These are phyloP conservation scores for Meliscaeva auricollis DNA, from an alignment of 2,888 invertebrate genomes.

Conservation along the genomic window DNA sequence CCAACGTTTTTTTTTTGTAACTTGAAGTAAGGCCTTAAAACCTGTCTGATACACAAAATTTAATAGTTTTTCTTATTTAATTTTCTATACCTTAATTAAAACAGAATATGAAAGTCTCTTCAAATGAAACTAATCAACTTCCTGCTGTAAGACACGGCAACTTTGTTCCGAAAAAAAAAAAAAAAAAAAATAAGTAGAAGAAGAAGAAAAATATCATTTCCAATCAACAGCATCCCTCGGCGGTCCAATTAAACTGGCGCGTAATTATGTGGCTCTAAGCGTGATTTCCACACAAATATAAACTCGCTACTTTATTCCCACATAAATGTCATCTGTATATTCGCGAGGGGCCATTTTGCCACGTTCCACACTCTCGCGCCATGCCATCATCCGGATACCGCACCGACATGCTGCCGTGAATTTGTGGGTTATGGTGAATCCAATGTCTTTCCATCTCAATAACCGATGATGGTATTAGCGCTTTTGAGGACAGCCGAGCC, in stretches of 20 bases:
- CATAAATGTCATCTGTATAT: conserved; percentile 61
- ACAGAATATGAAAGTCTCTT: conserved; percentile 11
- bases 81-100: background rate
- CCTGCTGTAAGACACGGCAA: conserved; percentile 2
- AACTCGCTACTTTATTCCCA: conserved; percentile 62
- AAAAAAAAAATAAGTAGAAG: too few species aligned
- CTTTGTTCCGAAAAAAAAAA: conserved; percentile 33
- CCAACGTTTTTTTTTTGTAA: too few species aligned
- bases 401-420: conserved; percentile 43
- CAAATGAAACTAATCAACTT: background rate
- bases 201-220: conserved; percentile 42
- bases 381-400: conserved; percentile 64
- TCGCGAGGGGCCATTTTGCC: conserved; percentile 30
- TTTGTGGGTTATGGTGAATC: conserved; percentile 22
- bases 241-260: conserved; percentile 67
- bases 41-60: too few species aligned
- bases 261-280: conserved; percentile 67
- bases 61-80: too few species aligned
- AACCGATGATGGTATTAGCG: conserved; percentile 58
- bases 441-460: conserved; percentile 27
- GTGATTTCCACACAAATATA: conserved; percentile 57
- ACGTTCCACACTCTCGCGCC: conserved; percentile 35
- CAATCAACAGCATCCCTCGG: conserved; percentile 70
- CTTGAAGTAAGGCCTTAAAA: too few species aligned
- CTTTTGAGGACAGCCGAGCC: conserved; percentile 58